Base-by-base conservation (phyloP, 2,113 vertebrate genomes). In the Chaetops frenatus region DNA sequence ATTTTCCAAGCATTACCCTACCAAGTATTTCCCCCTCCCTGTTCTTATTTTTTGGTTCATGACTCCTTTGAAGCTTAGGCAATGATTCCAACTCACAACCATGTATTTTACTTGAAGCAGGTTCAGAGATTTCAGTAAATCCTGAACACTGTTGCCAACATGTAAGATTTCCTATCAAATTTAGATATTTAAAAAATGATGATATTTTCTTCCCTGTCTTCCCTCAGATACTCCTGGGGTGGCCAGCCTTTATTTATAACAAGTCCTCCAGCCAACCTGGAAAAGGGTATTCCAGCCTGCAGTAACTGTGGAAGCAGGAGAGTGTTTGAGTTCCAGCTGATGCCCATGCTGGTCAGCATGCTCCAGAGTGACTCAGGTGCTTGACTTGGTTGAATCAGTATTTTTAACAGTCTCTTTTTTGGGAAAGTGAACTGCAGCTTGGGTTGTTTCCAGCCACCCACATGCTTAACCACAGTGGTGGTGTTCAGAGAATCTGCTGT, bases 281-380 rank as follows among this genome's bases (percentile, higher is more conserved):
- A 72, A 15, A 74, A 96, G 38, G 72, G 44, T 9, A 53, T 98
- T 62, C 98, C 98, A 25, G 82, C 90, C 56, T 99, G 99, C 60
- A 61, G 47, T 33, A 90, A 58, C 81, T 99, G 99, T 90, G 97
- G 98, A 53, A 92, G 96, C 81, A 96, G 31, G 29, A 98, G 98
- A 76, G 89, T 97, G 13, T 99, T 98, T 96, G 98, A 99, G 69
- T 98, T 99, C 72, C 99, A 99, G 40, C 98, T 99, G 15, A 99
- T 99, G 99, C 99, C 99, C 24, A 98, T 98, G 0, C 81, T 99
- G 91, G 98, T 99, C 95, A 98, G 97, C 94, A 97, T 98, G 94
- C 98, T 99, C 21, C 95, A 35, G 65, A 97, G 95, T 44, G 61
- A 97, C 42, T 81, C 89, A 94, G 97, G 97, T 97, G 96, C 81